Evolutionary conservation across 2,797 vertebrate species (phyloP).

Genomic region (Ciconia nigra): DNA sequence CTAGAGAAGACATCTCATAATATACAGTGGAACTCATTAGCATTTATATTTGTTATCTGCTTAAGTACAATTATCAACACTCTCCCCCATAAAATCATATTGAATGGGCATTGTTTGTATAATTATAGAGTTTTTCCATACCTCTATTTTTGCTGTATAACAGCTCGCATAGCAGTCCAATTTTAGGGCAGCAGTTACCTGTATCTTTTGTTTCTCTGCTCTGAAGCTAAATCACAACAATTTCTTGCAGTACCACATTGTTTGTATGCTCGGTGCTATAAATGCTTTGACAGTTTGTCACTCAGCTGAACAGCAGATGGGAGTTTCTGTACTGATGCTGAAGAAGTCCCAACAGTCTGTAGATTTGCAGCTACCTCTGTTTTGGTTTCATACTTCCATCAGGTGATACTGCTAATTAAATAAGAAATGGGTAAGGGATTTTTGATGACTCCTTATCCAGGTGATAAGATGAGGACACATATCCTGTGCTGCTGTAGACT

Average conservation of each 20-base stretch:
- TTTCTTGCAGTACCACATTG: not conserved
- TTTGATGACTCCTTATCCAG: not conserved
- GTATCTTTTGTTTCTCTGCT: not conserved
- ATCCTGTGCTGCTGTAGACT: not conserved
- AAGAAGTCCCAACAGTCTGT: not conserved
- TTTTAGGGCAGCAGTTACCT: not conserved
- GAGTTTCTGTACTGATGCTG: not conserved
- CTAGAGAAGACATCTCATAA: conserved; percentile 68
- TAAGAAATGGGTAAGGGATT: not conserved
- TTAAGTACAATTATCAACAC: conserved; percentile 57
- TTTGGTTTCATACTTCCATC: not conserved
- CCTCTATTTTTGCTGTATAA: not conserved
- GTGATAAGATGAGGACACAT: not conserved
- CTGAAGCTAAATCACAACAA: not conserved
- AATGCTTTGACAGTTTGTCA: not conserved
- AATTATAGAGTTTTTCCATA: conserved; percentile 7
- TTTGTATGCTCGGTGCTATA: not conserved
- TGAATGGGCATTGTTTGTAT: conserved; percentile 33
- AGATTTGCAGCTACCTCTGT: not conserved
- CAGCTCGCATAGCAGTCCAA: not conserved
- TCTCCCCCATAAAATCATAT: conserved; percentile 15
- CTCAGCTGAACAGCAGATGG: not conserved
- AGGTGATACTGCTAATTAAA: not conserved
- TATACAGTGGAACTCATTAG: conserved; percentile 61
- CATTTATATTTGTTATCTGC: conserved; percentile 69